Base-by-base conservation (phyloP, 2,113 vertebrate genomes). In the Kryptolebias marmoratus region DNA sequence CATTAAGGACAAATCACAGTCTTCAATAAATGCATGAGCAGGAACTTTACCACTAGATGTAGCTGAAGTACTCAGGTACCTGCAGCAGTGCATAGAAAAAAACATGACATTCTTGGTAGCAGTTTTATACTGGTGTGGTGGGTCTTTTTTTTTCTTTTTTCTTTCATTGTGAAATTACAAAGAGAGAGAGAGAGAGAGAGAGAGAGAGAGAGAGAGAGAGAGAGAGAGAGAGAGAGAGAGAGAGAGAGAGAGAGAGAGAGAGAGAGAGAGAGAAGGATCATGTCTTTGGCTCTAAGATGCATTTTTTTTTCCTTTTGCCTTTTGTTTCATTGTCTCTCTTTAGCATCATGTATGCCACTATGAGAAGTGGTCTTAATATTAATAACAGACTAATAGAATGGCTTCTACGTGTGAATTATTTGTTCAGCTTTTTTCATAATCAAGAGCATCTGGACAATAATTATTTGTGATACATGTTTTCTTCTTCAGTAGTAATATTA, bases 61-160 rank as follows among this genome's bases (percentile, higher is more conserved):
- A 94, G 92, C 93, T 94, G 82, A 93, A 92, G 83, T 66, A 88
- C 89, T 86, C 93, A 87, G 89, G 84, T 90, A 87, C n/a, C 83
- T 64, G 63, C 45, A n/a, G 28, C 56, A 60, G 55, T 10, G 56
- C 48, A 71, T 49, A 1, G 47, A 14, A 64, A 63, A 63, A 63
- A 63, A 57, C 61, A 32, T 31, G 27, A 56, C 30, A 50, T 3
- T 54, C 39, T 70, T 57, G 36, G 75, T 75, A 69, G 18, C 42
- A 62, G 68, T 52, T 44, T 8, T 30, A 62, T 66, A 64, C 68
- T 53, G 66, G 2, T 75, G 47, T 13, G 50, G 57, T 62, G 71
- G 58, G 16, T 75, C 36, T 50, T 67, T 68, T 55, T 64, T 59
- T 8, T 52, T 22, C 22, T n/a, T 52, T 5, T 52, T 58, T 32